Conservation (phyloP, 2,888 invertebrate species). For the Drosophila fungiperda region DNA sequence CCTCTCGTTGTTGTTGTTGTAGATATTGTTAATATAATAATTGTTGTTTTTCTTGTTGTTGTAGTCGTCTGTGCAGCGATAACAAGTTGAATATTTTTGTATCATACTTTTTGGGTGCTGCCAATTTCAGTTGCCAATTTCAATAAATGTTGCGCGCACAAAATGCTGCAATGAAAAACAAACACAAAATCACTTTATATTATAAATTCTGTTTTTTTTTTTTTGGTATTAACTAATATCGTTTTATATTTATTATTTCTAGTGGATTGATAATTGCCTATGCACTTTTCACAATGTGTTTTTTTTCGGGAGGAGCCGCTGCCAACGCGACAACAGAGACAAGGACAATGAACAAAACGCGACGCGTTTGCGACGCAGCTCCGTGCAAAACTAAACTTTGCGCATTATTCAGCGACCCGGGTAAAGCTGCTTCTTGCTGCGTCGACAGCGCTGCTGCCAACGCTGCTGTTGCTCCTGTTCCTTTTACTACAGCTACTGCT, state of each 20-base stretch:
- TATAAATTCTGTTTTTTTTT: background rate
- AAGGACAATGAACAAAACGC: slow-evolving; percentile 36
- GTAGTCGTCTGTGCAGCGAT: slow-evolving; percentile 51
- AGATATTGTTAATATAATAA: slow-evolving; percentile 15
- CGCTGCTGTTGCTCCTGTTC: slow-evolving; percentile 20
- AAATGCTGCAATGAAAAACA: slow-evolving; percentile 65
- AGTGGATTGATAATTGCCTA: slow-evolving; percentile 8
- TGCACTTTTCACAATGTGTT: slow-evolving; percentile 27
- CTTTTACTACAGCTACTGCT: slow-evolving; percentile 12
- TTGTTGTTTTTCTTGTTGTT: slow-evolving; percentile 22
- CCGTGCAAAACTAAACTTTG: slow-evolving; percentile 81
- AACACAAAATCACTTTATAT: slow-evolving; percentile 3
- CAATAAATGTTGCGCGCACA: slow-evolving; percentile 56
- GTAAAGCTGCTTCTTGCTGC: slow-evolving; percentile 58
- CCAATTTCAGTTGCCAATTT: slow-evolving; percentile 45
- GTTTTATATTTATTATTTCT: background rate
- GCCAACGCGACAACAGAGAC: background rate
- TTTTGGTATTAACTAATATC: background rate
- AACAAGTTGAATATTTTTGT: slow-evolving; percentile 60
- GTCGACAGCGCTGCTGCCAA: slow-evolving; percentile 21
- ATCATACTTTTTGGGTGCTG: slow-evolving; percentile 73
- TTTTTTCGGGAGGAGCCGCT: background rate
- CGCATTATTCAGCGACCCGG: slow-evolving; percentile 80
- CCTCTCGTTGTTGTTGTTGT: slow-evolving; percentile 28
- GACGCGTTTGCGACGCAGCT: slow-evolving; percentile 73